Base-by-base conservation (phyloP, 2,888 invertebrate genomes). In the Chironomus riparius region DNA sequence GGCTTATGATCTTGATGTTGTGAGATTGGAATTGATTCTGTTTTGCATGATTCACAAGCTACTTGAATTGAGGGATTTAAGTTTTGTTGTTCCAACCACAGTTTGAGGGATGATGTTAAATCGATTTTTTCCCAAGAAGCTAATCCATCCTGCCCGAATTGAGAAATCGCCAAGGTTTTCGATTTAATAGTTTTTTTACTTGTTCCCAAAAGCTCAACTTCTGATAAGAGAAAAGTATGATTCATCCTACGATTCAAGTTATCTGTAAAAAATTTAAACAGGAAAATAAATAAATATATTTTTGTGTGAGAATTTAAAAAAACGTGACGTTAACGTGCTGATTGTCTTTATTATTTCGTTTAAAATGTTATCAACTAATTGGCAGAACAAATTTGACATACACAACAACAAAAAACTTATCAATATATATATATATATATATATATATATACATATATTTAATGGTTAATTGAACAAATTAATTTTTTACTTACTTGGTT, bases 91-190 rank as follows among this genome's bases (percentile, higher is more conserved):
- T 91, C 89, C 68, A 93, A 84, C 94, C 93, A 94, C 76, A 91
- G 90, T 77, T 89, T 86, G 7, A 92, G 89, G 0, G 91, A 88
- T 87, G 91, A 91, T 4, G 91, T 89, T 7, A 93, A 88, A 80
- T 93, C 92, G 74, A 92, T 89, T 79, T 91, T 88, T 78, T 93
- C 88, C 94, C 94, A 94, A n/a, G n/a, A n/a, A 21, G 92, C 93
- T 81, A 91, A 92, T 90, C 90, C 89, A 81, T 87, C 86, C 48
- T 88, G 87, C 79, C 89, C 88, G n/a, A 92, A 91, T 82, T 92
- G 90, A 81, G 91, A 89, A 79, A 92, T 92, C 22, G 92, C 92
- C 77, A 93, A 90, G 0, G 92, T 90, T 79, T 90, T 91, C n/a
- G 90, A 90, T 83, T 92, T 90, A 80, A 90, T 90, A 80, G 91